Evolutionary conservation across 2,797 vertebrate genomes (phyloP).

Genomic region (Poecilia wingei): DNA sequence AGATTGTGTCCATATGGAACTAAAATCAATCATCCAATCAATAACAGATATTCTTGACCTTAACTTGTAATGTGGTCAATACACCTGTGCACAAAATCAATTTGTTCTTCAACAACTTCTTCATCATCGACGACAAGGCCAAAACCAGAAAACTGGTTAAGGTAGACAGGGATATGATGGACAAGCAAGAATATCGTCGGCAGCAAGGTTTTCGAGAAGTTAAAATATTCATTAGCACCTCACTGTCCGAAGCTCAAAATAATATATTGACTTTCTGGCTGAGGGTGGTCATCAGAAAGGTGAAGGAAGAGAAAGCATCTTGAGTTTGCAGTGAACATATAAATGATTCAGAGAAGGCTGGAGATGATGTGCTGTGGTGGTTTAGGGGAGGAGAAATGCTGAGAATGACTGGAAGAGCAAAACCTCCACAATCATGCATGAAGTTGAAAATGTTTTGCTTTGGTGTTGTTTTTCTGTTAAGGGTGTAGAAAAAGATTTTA

Average conservation of each 20-base stretch:
- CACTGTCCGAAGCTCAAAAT: not conserved
- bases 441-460: not conserved
- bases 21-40: not conserved
- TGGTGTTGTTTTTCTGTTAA: not conserved
- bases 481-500: not conserved
- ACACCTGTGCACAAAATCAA: not conserved
- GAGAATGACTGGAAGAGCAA: not conserved
- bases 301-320: not conserved
- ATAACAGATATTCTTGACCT: not conserved
- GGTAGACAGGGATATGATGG: not conserved
- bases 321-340: not conserved
- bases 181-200: not conserved
- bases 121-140: not conserved
- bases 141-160: not conserved
- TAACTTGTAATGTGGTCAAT: not conserved
- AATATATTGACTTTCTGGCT: not conserved
- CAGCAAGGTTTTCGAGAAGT: not conserved
- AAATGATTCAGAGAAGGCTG: conserved; percentile 1
- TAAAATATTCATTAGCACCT: not conserved
- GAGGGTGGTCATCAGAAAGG: not conserved
- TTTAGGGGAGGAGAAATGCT: not conserved
- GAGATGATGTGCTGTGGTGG: not conserved
- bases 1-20: not conserved
- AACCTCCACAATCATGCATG: not conserved
- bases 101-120: not conserved